Conservation (phyloP, 2,797 vertebrate species). For the Myripristis murdjan region DNA sequence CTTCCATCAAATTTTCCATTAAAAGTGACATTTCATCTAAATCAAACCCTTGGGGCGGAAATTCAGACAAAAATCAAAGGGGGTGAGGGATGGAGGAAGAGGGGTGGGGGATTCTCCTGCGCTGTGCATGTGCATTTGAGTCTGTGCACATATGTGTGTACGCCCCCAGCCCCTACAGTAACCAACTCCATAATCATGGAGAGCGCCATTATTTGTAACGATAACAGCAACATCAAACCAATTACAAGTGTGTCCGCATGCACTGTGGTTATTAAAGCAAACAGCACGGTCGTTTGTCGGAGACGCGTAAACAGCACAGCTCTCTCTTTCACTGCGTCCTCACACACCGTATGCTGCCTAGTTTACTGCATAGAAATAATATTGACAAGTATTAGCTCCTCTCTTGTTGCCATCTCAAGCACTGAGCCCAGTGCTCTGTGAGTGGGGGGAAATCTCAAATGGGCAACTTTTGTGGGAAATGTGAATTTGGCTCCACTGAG, state of each 20-base stretch:
- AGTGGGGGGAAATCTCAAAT: not conserved
- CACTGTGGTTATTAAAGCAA: conserved; percentile 84
- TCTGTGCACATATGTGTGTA: conserved; percentile 30
- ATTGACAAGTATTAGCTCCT: conserved; percentile 29
- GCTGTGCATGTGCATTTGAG: not conserved
- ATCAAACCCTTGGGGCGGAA: conserved; percentile 88
- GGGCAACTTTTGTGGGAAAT: conserved; percentile 49
- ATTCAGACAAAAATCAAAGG: conserved; percentile 76
- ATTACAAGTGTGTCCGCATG: conserved; percentile 86
- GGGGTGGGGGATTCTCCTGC: conserved; percentile 68
- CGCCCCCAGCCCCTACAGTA: conserved; percentile 56
- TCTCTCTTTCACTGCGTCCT: conserved; percentile 28
- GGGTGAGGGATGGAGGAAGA: conserved; percentile 72
- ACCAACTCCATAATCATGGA: conserved; percentile 81
- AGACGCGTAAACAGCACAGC: conserved; percentile 73
- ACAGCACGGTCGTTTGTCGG: conserved; percentile 68
- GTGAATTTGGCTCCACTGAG: conserved; percentile 56
- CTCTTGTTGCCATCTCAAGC: not conserved
- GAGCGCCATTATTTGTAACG: conserved; percentile 82
- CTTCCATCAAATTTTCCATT: conserved; percentile 90
- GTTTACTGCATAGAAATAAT: conserved; percentile 35
- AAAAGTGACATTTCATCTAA: conserved; percentile 93
- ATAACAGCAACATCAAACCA: conserved; percentile 85
- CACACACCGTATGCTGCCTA: conserved; percentile 28
- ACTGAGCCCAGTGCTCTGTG: not conserved